Evolutionary conservation across 2,113 vertebrate genomes (phyloP).

Genomic region (Cardinalis cardinalis): DNA sequence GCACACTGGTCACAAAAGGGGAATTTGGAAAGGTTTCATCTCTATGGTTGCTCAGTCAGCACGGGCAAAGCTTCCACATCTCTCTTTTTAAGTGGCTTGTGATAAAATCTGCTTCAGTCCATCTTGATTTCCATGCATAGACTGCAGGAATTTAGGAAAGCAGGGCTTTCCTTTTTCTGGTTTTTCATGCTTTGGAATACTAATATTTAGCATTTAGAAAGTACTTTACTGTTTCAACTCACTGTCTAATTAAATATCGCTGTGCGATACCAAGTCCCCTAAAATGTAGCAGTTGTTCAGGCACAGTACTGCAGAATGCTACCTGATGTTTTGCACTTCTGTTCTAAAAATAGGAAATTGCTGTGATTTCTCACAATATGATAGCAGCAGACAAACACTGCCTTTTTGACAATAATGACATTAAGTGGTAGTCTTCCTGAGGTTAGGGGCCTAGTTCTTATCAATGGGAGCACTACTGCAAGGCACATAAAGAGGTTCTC

Average conservation of each 20-base stretch:
- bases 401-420: neutral
- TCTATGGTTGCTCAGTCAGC: constrained; percentile 18
- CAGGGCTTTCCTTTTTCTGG: neutral
- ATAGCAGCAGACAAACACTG: neutral
- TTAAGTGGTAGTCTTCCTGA: neutral
- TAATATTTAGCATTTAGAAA: constrained; percentile 8
- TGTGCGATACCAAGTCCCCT: neutral
- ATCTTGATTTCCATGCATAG: neutral
- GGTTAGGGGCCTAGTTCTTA: neutral
- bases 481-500: neutral
- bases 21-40: constrained; percentile 15
- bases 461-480: neutral
- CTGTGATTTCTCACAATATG: neutral
- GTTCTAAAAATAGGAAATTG: constrained; percentile 33
- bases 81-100: neutral
- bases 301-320: neutral
- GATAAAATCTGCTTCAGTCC: constrained; percentile 37
- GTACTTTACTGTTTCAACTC: constrained; percentile 9
- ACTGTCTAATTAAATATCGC: neutral
- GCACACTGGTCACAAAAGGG: neutral
- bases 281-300: neutral
- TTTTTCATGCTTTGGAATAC: neutral
- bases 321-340: neutral
- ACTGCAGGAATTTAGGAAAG: constrained; percentile 19
- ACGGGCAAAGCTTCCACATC: neutral